A percentile compares a stretch with the other conserved stretches of the same genome.
phyloP scores from a whole-genome alignment of 2,888 invertebrate species.

The Plagiodera versicolora region DNA sequence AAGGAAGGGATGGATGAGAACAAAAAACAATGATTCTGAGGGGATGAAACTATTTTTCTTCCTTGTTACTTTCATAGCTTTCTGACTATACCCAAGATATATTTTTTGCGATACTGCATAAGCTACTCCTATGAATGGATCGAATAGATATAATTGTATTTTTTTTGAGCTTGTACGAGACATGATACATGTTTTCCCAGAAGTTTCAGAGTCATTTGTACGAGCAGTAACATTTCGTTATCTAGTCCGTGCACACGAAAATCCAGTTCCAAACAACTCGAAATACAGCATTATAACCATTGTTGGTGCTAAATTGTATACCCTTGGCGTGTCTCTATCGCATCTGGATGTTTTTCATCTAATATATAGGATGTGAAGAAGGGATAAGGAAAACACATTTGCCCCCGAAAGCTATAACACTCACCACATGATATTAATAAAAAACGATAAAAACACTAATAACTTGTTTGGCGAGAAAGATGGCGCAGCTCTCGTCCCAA shows the following conservation, averaged over 20 bases:
- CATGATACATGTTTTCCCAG: not conserved
- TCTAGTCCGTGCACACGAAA: constrained; percentile 18
- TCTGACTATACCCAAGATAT: too few relatives aligned
- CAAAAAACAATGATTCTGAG: too few relatives aligned
- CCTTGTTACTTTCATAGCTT: too few relatives aligned
- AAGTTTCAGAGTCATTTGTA: not conserved
- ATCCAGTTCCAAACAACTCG: constrained; percentile 18
- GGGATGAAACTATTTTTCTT: too few relatives aligned
- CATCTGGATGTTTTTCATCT: not conserved
- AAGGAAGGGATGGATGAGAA: too few relatives aligned
- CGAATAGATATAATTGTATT: too few relatives aligned
- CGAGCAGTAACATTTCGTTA: constrained; percentile 10
- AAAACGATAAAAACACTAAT: not conserved
- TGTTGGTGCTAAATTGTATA: constrained; percentile 4
- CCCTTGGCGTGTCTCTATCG: not conserved
- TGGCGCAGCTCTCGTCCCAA: too few relatives aligned
- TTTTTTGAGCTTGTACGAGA: too few relatives aligned
- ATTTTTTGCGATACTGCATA: too few relatives aligned
- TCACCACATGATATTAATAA: not conserved
- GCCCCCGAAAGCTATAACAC: not conserved
- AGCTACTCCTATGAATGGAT: too few relatives aligned
- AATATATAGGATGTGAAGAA: not conserved
- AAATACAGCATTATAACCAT: constrained; percentile 16
- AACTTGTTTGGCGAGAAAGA: not conserved
- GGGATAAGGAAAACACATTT: not conserved